A percentile compares a stretch with the other conserved stretches of the same genome.
Conservation (phyloP, 1,140 invertebrate species). For the Pogonognathellus flavescens region DNA sequence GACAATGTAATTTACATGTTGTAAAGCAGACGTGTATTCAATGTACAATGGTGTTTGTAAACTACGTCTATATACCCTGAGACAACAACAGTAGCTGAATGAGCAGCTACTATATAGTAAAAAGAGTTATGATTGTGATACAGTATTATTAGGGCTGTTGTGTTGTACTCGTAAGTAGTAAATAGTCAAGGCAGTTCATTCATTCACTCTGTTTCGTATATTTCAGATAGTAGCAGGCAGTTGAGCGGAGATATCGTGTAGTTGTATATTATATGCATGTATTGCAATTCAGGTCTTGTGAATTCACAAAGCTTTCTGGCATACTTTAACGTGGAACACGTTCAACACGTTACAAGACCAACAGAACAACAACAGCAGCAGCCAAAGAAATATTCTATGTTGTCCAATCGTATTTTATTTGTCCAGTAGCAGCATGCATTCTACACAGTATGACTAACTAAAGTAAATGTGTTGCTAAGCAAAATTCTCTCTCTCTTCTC, state of each 20-base stretch:
- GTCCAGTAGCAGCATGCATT: slow-evolving; percentile 36
- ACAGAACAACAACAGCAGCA: neutral
- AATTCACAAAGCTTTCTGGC: slow-evolving; percentile 34
- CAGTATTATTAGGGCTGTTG: slow-evolving; percentile 26
- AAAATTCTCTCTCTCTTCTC: neutral
- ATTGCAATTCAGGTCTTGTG: slow-evolving; percentile 41
- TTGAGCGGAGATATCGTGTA: neutral
- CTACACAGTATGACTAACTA: neutral
- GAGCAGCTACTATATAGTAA: neutral
- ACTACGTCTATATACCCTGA: too few species aligned
- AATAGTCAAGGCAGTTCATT: slow-evolving; percentile 2
- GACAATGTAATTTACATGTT: slow-evolving; percentile 59
- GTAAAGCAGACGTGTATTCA: neutral
- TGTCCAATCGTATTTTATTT: slow-evolving; percentile 34
- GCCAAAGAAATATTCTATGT: slow-evolving; percentile 29
- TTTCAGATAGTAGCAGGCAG: slow-evolving; percentile 1
- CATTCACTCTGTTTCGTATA: slow-evolving; percentile 20
- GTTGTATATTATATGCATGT: neutral
- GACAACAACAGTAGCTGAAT: neutral
- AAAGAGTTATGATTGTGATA: slow-evolving; percentile 18
- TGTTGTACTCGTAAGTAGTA: neutral
- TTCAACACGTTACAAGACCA: neutral
- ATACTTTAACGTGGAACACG: neutral
- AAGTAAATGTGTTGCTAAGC: slow-evolving; percentile 30
- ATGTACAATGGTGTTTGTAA: too few species aligned